A percentile compares a stretch with the other conserved stretches of the same genome.
Conservation (phyloP, 2,888 invertebrate species). For the Drepanosiphum platanoidis region DNA sequence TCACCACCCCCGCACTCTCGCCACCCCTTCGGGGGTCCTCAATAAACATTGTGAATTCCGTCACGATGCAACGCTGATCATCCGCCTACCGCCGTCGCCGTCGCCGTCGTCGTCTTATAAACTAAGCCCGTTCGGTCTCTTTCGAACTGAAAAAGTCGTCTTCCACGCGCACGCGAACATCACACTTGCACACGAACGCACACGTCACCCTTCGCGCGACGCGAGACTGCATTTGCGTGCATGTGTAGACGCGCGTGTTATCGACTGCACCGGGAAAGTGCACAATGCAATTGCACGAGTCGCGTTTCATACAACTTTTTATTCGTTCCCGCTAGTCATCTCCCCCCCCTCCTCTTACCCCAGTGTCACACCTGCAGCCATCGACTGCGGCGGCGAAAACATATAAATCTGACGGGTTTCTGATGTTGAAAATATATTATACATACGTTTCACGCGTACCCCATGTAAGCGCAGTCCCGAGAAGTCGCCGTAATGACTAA, state of each 20-base stretch:
- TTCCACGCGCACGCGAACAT: background rate
- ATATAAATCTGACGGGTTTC: background rate
- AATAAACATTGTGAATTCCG: conserved; percentile 57
- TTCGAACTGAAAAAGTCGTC: conserved; percentile 22
- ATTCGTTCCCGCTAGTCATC: too few species aligned
- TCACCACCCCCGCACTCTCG: background rate
- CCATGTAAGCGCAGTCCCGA: background rate
- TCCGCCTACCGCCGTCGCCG: background rate
- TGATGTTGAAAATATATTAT: conserved; percentile 1
- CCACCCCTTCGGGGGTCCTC: conserved; percentile 15
- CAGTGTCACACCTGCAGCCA: background rate
- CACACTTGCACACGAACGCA: background rate
- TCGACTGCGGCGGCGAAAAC: background rate
- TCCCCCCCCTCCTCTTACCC: too few species aligned
- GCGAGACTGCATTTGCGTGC: background rate
- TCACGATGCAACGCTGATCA: conserved; percentile 47
- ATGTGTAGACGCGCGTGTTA: background rate
- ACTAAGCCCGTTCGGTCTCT: background rate
- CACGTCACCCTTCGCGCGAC: background rate
- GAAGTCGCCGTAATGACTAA: background rate
- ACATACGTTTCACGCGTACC: background rate
- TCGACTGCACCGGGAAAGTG: background rate
- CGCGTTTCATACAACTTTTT: background rate
- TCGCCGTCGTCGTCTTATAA: background rate
- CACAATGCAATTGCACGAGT: conserved; percentile 3